Percentiles rank a stretch among this genome's conserved stretches.
Conservation (phyloP, 2,113 vertebrate genomes). For the Corythaixoides concolor region DNA sequence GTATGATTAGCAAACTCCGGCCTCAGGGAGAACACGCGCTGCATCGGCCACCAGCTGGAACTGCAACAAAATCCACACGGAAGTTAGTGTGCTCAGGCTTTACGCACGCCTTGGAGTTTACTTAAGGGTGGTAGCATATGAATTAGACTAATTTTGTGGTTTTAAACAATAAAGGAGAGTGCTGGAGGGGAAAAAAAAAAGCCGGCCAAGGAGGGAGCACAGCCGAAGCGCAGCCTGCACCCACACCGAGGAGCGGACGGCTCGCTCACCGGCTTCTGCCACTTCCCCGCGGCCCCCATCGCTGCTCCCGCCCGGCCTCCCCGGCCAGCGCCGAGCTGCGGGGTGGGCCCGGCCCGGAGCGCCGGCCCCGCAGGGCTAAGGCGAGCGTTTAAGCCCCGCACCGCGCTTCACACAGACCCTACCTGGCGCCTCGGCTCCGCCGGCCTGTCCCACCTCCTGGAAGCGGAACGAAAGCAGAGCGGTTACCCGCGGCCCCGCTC, state of each 20-base stretch:
- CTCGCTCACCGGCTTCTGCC: no score
- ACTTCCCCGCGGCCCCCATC: accelerated
- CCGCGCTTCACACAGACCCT: neutral
- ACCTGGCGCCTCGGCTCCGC: conserved; percentile 36
- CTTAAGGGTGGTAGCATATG: neutral
- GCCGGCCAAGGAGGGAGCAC: no score
- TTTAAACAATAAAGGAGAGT: neutral
- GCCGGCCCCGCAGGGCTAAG: neutral
- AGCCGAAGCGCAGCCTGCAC: neutral
- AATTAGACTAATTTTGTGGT: neutral
- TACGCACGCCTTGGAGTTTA: no score
- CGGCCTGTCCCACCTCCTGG: conserved; percentile 30
- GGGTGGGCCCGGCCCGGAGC: neutral
- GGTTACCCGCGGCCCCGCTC: neutral
- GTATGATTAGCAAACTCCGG: accelerated
- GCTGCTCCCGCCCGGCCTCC: no score
- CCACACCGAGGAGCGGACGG: neutral
- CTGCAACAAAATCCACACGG: accelerated
- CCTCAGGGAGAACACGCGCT: accelerated
- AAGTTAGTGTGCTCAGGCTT: accelerated
- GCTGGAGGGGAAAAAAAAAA: no score
- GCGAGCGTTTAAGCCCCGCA: neutral
- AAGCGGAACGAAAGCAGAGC: conserved; percentile 10
- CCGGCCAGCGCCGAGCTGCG: neutral
- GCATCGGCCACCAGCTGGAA: neutral